Evolutionary conservation across 2,888 invertebrate species (phyloP).

Genomic region (Drosophila planitibia): DNA sequence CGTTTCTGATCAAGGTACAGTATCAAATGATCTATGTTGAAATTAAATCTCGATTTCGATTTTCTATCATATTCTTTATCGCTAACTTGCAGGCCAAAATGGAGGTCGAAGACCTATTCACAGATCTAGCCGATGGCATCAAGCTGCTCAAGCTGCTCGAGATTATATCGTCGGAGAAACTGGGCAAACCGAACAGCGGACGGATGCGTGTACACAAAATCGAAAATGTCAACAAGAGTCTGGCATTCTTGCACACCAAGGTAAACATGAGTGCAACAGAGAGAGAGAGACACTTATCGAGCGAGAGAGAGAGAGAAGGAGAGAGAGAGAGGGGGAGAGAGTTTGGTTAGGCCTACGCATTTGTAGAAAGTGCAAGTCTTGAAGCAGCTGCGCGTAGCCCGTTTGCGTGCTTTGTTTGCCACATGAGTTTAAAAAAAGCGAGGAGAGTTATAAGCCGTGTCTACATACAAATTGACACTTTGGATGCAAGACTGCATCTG

Average conservation of each 20-base stretch:
- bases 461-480: conserved; percentile 48
- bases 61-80: neutral
- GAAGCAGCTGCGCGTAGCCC: conserved; percentile 75
- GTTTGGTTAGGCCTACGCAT: conserved; percentile 57
- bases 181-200: conserved; percentile 98
- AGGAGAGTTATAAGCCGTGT: conserved; percentile 14
- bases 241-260: conserved; percentile 98
- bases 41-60: neutral
- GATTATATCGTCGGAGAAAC: conserved; percentile 98
- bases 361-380: conserved; percentile 80
- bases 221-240: conserved; percentile 99
- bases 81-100: conserved; percentile 92
- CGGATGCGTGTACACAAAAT: conserved; percentile 99
- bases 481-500: conserved; percentile 54
- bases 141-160: conserved; percentile 96
- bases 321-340: conserved; percentile 6
- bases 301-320: neutral
- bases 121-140: conserved; percentile 97
- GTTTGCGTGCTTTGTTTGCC: conserved; percentile 78
- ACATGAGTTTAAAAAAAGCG: conserved; percentile 48
- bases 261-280: conserved; percentile 84
- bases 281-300: neutral
- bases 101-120: conserved; percentile 99
- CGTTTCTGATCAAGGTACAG: conserved; percentile 95
- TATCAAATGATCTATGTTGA: neutral